phyloP scores from a whole-genome alignment of 2,797 vertebrate genomes.

The Prionace glauca region DNA sequence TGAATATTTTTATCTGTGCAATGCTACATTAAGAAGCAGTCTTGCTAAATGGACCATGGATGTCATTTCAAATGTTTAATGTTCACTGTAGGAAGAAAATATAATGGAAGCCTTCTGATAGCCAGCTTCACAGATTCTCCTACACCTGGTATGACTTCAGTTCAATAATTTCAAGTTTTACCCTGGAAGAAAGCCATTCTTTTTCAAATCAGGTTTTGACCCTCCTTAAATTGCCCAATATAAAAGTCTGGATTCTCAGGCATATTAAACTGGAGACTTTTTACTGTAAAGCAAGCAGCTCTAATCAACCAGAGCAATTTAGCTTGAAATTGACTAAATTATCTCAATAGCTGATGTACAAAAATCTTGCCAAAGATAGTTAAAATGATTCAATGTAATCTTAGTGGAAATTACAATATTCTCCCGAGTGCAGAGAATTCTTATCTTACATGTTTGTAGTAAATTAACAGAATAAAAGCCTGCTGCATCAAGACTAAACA shows the following conservation, averaged over 20 bases:
- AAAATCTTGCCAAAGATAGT: constrained; percentile 29
- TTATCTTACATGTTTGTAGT: not conserved
- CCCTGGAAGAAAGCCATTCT: not conserved
- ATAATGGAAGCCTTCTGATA: not conserved
- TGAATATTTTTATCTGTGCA: not conserved
- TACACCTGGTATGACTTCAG: not conserved
- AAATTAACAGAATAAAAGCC: constrained; percentile 28
- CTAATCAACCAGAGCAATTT: constrained; percentile 24
- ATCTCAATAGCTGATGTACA: constrained; percentile 19
- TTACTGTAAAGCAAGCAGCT: not conserved
- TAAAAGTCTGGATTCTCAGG: constrained; percentile 15
- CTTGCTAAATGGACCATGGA: not conserved
- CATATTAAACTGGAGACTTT: not conserved
- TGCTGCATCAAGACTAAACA: constrained; percentile 6
- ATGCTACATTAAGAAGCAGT: not conserved
- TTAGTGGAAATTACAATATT: constrained; percentile 8
- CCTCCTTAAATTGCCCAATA: not conserved
- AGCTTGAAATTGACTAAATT: constrained; percentile 32
- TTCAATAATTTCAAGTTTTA: not conserved
- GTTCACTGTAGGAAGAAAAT: not conserved
- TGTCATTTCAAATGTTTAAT: not conserved
- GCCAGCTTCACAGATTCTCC: not conserved
- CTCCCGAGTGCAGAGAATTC: not conserved
- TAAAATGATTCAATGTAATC: not conserved
- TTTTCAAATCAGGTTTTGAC: constrained; percentile 23